Evolutionary conservation across 2,797 vertebrate genomes (phyloP).

Genomic region (Myotis planiceps): DNA sequence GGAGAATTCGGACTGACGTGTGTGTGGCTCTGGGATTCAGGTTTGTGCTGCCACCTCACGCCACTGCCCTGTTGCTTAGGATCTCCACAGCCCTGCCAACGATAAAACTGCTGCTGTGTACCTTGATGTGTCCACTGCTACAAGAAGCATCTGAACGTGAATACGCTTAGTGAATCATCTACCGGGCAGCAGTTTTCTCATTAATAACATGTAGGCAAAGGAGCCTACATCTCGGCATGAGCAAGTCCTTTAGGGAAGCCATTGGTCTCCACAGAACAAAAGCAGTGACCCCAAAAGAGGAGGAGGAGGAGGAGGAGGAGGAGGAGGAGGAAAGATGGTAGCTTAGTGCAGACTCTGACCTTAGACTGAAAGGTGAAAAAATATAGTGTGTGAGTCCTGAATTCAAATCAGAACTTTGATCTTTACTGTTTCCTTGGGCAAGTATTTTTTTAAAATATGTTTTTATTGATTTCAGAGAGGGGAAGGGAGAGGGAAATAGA

Average conservation of each 20-base stretch:
- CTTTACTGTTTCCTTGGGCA: neutral
- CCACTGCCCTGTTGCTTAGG: neutral
- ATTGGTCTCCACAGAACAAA: neutral
- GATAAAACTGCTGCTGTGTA: neutral
- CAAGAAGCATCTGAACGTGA: conserved; percentile 15
- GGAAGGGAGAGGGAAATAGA: too few species aligned
- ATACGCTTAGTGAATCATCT: neutral
- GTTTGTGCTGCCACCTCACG: neutral
- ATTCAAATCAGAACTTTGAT: neutral
- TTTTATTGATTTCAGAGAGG: too few species aligned
- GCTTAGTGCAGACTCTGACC: neutral
- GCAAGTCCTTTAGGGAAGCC: neutral
- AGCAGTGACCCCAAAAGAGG: neutral
- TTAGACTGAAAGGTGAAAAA: neutral
- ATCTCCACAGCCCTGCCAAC: neutral
- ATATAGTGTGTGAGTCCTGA: neutral
- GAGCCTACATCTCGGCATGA: neutral
- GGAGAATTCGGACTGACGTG: neutral
- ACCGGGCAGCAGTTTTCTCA: conserved; percentile 40
- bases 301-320: too few species aligned
- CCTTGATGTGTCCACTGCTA: neutral
- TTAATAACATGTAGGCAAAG: conserved; percentile 38
- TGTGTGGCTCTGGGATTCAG: neutral
- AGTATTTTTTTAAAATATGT: neutral
- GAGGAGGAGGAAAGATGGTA: too few species aligned